phyloP scores from a whole-genome alignment of 92 coral and sea anemone species.

The Phymanthus crucifer region DNA sequence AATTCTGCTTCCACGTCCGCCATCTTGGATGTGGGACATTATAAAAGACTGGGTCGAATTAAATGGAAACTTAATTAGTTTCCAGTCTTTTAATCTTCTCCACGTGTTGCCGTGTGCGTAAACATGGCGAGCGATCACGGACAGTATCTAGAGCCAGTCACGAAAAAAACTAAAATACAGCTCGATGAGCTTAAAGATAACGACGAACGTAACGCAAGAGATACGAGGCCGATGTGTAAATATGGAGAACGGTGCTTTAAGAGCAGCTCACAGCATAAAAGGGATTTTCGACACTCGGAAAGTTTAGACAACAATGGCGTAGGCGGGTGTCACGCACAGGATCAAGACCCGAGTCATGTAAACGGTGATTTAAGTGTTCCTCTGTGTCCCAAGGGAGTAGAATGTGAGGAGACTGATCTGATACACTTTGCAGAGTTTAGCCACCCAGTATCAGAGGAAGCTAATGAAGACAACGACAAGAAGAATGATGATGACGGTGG shows the following conservation, averaged over 20 bases:
- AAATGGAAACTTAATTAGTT: not conserved
- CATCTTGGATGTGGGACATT: slow-evolving; percentile 54
- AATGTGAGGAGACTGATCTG: slow-evolving; percentile 56
- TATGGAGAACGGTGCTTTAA: slow-evolving; percentile 29
- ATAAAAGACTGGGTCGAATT: slow-evolving; percentile 28
- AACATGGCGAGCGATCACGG: slow-evolving; percentile 48
- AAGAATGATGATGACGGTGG: not conserved
- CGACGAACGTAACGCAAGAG: slow-evolving; percentile 6
- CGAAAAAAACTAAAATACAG: slow-evolving; percentile 13
- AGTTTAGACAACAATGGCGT: not conserved
- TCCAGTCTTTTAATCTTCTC: not conserved
- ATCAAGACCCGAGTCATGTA: slow-evolving; percentile 11
- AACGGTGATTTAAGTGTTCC: slow-evolving; percentile 33
- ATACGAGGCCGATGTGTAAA: slow-evolving; percentile 35
- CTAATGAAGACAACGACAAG: slow-evolving; percentile 5
- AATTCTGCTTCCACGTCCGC: slow-evolving; percentile 30
- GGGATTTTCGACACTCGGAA: slow-evolving; percentile 24
- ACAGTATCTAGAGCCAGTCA: slow-evolving; percentile 23
- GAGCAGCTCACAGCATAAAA: slow-evolving; percentile 30
- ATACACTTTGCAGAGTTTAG: slow-evolving; percentile 80
- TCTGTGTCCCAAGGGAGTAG: slow-evolving; percentile 53
- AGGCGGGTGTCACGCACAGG: slow-evolving; percentile 19
- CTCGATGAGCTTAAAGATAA: slow-evolving; percentile 24
- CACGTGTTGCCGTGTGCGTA: slow-evolving; percentile 17
- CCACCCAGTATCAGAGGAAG: slow-evolving; percentile 51